Evolutionary conservation across 1,140 invertebrate species (phyloP), one percentile per base, ranked within the genome.

Genomic region (Bombus polaris): DNA sequence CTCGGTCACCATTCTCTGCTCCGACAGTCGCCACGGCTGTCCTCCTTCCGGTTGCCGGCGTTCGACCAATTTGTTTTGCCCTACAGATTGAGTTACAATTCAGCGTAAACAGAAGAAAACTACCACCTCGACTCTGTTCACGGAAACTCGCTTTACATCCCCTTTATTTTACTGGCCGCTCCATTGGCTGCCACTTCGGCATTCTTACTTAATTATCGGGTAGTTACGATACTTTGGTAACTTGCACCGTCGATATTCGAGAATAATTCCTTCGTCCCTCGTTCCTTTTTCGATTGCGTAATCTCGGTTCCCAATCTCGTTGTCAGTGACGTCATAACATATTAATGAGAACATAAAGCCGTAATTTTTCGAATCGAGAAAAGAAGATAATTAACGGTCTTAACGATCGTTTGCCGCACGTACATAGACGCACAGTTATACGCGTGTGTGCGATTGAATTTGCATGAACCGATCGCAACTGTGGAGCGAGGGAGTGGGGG

Each of bases 61-160:
- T 83, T 83, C 72, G 62, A 44, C 78, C 76, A 81, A 75, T 86
- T 87, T 85, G 84, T 80, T 75, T 82, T 71, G 76, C 82, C 70
- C 86, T 68, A 80, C 82, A 79, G 88, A 92, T 91, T 91, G 89
- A 93, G 87, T 93, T 92, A 92, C 88, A 85, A 90, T 84, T 83
- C 83, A 87, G 71, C 59, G 79, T 76, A 90, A 92, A 92, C 91
- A 91, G 82, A 92, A 89, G 82, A 92, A 89, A 91, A 89, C 90
- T 87, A 86, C 88, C 87, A 66, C 75, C 59, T 53, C 80, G 66
- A 18, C 65, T 88, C 77, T 44, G 65, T 39, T 82, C 80, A 66
- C 79, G 62, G 75, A 68, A 85, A 82, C 68, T 68, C 80, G 86
- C 81, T 92, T 92, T 92, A 75, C 87, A 91, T 91, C 85, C 91